Evolutionary conservation across 2,888 invertebrate genomes (phyloP), one percentile per base, ranked within the genome.

Genomic region (Dynastes hyllus): DNA sequence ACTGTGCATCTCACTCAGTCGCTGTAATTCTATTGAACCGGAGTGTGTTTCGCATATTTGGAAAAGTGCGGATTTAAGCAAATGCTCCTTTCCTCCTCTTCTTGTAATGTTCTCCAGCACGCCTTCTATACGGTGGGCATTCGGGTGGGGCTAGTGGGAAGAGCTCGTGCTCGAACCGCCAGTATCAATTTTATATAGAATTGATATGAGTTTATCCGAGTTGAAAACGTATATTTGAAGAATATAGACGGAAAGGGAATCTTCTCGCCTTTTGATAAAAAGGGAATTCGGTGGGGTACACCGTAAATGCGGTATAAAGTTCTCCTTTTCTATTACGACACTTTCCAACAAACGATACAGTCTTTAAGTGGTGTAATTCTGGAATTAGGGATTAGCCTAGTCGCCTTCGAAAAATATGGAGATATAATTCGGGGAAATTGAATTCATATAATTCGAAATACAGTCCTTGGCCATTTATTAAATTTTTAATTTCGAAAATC

Each of bases 101-200:
- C 5, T 75, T 75, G 73, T 75, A 75, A 75, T 75, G 73, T 75
- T 45, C 73, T 75, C 61, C 61, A 45, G 27, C 55, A 58, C 55
- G 55, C 55, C 5, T 53, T 13, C 11, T 40, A 61, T 29, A 40
- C 45, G 45, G 40, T 13, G 45, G 40, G 61, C 27, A 58, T 61
- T 45, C 45, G 45, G n/a, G 58, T 22, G 45, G 22, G 61, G 45
- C 29, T 4, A 0, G 55, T 40, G 55, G 61, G 61, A 75, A 75
- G 40, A 61, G 61, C 27, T 27, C 3, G 9, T 6, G 22, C 27
- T 27, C 16, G 61, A 75, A 61, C 61, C 73, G 73, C 58, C 73
- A 75, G 73, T 75, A 75, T 75, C 73, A 75, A 75, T 75, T 75
- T 61, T 61, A 75, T 75, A 75, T 45, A 61, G 73, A 61, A 75